Conservation (phyloP, 2,113 vertebrate genomes). For the Origma solitaria region DNA sequence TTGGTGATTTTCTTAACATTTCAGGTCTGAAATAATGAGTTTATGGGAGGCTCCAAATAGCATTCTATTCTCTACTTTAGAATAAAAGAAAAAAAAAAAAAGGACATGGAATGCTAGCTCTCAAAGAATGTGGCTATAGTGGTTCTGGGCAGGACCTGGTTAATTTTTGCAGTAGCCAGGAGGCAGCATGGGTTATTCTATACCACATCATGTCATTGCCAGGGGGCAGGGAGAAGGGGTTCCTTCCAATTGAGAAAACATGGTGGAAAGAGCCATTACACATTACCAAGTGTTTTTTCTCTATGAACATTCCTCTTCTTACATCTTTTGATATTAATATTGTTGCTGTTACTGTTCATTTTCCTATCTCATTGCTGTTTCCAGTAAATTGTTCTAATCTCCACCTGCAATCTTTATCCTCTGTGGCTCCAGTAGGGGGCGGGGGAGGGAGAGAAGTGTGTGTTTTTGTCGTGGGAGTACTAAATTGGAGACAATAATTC, state of each 20-base stretch:
- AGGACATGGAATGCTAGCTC: fast-evolving
- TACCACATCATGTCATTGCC: neutral
- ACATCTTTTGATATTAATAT: neutral
- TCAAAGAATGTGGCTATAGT: neutral
- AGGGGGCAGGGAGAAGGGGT: neutral
- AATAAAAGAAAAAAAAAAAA: neutral
- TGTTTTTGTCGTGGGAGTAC: neutral
- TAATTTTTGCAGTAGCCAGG: neutral
- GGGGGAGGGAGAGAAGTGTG: neutral
- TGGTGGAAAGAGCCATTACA: fast-evolving
- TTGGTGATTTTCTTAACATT: neutral
- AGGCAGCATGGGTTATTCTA: neutral
- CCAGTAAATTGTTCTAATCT: neutral
- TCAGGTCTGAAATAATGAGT: neutral
- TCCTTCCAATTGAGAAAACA: fast-evolving
- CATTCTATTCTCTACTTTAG: neutral
- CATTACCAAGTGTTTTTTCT: neutral
- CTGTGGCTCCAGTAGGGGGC: neutral
- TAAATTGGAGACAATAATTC: neutral
- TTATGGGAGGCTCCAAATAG: neutral
- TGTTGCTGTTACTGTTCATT: neutral
- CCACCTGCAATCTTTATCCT: neutral
- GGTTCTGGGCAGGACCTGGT: neutral
- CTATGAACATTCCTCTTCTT: neutral
- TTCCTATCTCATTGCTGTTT: neutral